Percentiles rank a stretch among this genome's conserved stretches.
Evolutionary conservation across 2,888 invertebrate genomes (phyloP).

Genomic region (Matsumyia berberina): DNA sequence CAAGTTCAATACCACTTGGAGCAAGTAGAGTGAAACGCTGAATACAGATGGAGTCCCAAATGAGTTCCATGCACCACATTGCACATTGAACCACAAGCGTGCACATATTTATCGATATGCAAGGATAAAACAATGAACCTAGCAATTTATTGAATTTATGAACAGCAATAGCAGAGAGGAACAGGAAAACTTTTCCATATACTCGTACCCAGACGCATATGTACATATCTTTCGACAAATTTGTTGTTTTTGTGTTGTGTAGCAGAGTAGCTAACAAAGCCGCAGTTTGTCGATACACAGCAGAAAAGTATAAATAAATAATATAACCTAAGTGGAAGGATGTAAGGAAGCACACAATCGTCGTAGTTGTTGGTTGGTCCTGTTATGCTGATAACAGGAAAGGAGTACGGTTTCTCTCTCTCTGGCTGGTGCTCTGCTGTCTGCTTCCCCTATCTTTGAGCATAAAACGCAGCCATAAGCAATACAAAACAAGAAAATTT

Average conservation of each 20-base stretch:
- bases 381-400: constrained; percentile 60
- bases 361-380: constrained; percentile 36
- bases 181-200: constrained; percentile 28
- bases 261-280: constrained; percentile 55
- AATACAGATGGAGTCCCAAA: constrained; percentile 74
- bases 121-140: constrained; percentile 74
- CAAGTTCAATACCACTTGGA: constrained; percentile 68
- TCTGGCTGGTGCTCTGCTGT: neutral
- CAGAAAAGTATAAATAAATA: constrained; percentile 75
- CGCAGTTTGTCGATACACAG: constrained; percentile 74
- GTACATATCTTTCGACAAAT: constrained; percentile 65
- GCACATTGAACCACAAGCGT: constrained; percentile 64
- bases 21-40: constrained; percentile 27
- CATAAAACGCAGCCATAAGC: constrained; percentile 76
- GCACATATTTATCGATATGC: constrained; percentile 69
- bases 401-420: constrained; percentile 24
- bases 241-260: constrained; percentile 45
- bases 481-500: constrained; percentile 76
- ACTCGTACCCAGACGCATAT: constrained; percentile 54
- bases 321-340: constrained; percentile 69
- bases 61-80: constrained; percentile 64
- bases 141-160: constrained; percentile 76
- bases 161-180: constrained; percentile 53
- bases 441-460: constrained; percentile 52
- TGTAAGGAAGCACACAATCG: constrained; percentile 52